phyloP scores from a whole-genome alignment of 2,113 vertebrate species.

The Psilopsiagon aymara region DNA sequence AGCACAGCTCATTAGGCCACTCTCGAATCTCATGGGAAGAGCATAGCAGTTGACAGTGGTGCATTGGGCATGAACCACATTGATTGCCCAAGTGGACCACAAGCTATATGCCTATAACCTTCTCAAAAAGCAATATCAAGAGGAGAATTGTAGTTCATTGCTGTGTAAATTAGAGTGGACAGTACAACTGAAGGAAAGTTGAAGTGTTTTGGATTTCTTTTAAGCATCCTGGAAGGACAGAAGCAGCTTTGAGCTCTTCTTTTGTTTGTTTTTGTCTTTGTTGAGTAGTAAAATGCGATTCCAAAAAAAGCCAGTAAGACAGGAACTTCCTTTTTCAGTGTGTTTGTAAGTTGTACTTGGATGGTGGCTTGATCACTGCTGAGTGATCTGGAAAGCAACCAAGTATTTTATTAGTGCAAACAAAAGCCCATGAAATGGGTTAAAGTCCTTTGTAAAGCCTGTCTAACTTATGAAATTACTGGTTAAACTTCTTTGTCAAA shows the following conservation, averaged over 20 bases:
- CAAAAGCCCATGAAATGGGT: not conserved
- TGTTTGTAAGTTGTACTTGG: not conserved
- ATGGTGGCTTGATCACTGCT: slow-evolving; percentile 2
- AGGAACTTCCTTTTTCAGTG: slow-evolving; percentile 4
- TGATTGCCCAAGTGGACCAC: not conserved
- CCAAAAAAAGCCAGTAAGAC: not conserved
- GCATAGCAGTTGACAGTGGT: not conserved
- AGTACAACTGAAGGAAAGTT: not conserved
- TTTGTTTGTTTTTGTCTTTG: not conserved
- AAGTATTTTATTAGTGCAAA: slow-evolving; percentile 23
- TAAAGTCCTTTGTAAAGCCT: not conserved
- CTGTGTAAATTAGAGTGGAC: not conserved
- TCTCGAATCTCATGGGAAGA: not conserved
- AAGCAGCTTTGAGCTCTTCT: not conserved
- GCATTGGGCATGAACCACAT: not conserved
- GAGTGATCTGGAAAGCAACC: slow-evolving; percentile 18
- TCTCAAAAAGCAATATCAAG: not conserved
- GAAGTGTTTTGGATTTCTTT: not conserved
- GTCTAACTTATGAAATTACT: not conserved
- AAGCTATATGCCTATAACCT: not conserved
- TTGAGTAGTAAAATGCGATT: not conserved
- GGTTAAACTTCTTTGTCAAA: not conserved
- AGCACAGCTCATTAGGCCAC: not conserved
- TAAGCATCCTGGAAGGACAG: not conserved
- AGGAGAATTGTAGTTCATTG: not conserved